phyloP scores from a whole-genome alignment of 2,113 vertebrate genomes.

The Hirundichthys speculiger region DNA sequence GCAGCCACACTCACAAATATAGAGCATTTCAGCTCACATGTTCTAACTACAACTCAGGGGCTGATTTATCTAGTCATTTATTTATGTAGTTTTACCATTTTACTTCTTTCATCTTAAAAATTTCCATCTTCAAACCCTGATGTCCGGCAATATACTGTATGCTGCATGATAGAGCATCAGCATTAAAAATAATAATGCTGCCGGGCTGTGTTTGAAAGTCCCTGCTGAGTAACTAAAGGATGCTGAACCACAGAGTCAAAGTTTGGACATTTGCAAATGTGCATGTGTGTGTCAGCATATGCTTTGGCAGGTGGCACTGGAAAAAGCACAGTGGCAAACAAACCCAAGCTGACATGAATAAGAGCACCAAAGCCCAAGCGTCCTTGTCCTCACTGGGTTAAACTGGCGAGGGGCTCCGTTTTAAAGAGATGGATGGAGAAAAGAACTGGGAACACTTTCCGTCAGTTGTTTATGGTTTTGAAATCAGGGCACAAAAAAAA shows the following conservation, averaged over 20 bases:
- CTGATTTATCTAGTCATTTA: constrained; percentile 16
- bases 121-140: constrained; percentile 37
- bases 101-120: constrained; percentile 40
- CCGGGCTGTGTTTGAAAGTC: constrained; percentile 36
- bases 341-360: constrained; percentile 46
- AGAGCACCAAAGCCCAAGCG: constrained; percentile 44
- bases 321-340: constrained; percentile 45
- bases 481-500: constrained; percentile 71
- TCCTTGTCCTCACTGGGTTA: constrained; percentile 65
- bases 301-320: constrained; percentile 36
- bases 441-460: constrained; percentile 24
- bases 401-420: constrained; percentile 60
- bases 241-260: constrained; percentile 13
- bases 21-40: constrained; percentile 24
- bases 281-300: constrained; percentile 15
- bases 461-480: constrained; percentile 74
- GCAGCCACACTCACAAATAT: background rate
- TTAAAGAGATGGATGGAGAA: constrained; percentile 26
- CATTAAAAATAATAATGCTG: constrained; percentile 37
- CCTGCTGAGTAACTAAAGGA: constrained; percentile 48
- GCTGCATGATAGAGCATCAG: constrained; percentile 45
- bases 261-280: constrained; percentile 1
- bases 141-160: constrained; percentile 54
- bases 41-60: constrained; percentile 20
- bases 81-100: constrained; percentile 38